Conservation (phyloP, 2,113 vertebrate genomes). For the Tichodroma muraria region DNA sequence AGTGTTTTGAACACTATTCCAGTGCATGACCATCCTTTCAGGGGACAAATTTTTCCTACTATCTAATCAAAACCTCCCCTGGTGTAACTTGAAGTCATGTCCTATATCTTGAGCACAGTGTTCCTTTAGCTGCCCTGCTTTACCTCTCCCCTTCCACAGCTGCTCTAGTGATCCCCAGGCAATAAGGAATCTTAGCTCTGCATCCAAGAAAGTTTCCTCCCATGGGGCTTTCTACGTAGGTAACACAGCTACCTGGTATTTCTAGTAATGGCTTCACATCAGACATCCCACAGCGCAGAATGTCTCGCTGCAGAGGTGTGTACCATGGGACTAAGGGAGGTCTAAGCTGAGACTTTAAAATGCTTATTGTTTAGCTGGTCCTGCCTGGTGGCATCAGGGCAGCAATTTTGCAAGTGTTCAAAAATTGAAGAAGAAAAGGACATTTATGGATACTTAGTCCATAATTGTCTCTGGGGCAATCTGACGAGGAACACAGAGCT, state of each 20-base stretch:
- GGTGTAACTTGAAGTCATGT: neutral
- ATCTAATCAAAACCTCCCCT: neutral
- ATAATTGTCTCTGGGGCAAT: accelerated
- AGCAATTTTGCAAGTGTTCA: neutral
- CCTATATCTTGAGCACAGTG: neutral
- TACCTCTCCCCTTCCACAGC: neutral
- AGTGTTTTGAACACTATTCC: neutral
- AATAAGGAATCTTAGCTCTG: neutral
- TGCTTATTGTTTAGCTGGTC: neutral
- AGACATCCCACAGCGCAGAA: accelerated
- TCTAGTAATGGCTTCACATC: neutral
- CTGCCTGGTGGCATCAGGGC: neutral
- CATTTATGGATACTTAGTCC: neutral
- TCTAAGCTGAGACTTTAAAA: neutral
- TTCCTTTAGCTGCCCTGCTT: neutral
- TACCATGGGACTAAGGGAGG: neutral
- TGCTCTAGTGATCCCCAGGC: neutral
- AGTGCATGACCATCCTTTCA: neutral
- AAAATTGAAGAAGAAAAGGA: neutral
- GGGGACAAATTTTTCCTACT: neutral
- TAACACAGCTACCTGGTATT: neutral
- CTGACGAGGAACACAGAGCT: neutral
- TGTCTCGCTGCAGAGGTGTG: neutral
- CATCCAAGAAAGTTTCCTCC: neutral
- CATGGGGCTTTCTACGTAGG: neutral